Evolutionary conservation across 1,140 invertebrate species (phyloP), one percentile per base, ranked within the genome.

Genomic region (Drosophila nigrodunni): DNA sequence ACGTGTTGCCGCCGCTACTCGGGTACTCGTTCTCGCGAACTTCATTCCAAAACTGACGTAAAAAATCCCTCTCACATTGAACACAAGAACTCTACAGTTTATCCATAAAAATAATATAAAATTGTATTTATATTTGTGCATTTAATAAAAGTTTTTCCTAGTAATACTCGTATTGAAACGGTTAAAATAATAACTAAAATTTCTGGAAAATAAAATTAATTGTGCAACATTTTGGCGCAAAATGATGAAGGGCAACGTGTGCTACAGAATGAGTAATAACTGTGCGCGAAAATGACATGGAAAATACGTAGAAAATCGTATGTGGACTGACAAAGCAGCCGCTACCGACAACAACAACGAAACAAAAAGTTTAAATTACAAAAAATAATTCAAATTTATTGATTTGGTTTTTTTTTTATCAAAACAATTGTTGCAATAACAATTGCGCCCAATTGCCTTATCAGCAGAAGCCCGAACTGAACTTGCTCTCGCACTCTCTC

Each of bases 281-380:
- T 74, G 66, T 70, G 55, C 83, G 80, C 74, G 78, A 89, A 86
- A 86, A 92, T 92, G 90, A 89, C 90, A 89, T 92, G 90, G 90
- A 92, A 91, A 92, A 92, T 83, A 69, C 87, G 90, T 60, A 74
- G 87, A 81, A 92, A 90, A 90, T 89, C 68, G 61, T 69, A 68
- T 71, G 70, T 81, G 66, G 75, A 79, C 72, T 85, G 74, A 82
- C 77, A 77, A 58, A 80, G 74, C 74, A 77, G 62, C 52, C 52
- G 58, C 66, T 15, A 34, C 30, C 57, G 59, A 55, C 60, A 37
- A 37, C 46, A 59, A 68, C 25, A 30, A 55, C 21, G 59, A 58
- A 70, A 68, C 18, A 37, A 50, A 21, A 21, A 21, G 18, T 21
- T 21, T 21, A 21, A 21, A 9, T 30, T 59, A 46, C 7, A 59